Evolutionary conservation across 2,888 invertebrate species (phyloP), one percentile per base, ranked within the genome.

Genomic region (Orthosia cruda): DNA sequence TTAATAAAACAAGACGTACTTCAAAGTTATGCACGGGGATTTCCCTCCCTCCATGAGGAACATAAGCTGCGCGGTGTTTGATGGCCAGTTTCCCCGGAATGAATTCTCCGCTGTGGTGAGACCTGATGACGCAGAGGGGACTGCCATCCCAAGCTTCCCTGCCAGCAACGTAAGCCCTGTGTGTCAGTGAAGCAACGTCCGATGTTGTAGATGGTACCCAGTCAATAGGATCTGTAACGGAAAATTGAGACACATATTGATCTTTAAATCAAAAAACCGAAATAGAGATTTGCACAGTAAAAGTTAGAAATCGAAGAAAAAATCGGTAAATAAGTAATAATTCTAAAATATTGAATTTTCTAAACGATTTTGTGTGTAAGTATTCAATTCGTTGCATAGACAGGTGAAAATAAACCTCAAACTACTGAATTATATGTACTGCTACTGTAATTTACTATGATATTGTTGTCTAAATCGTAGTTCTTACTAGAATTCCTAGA

Each of bases 11-110:
- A n/a, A n/a, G 9, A 58, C 75, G 83, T 86, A 96, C 97, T 93
- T 97, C 96, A 89, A 97, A 95, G 76, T 95, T 95, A 81, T 95
- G 94, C 2, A 97, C 95, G 16, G 94, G 93, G 4, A 96, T 81
- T 90, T 97, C 97, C 83, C 88, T 93, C 0, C 95, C 95, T 2
- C 87, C 90, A 67, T 94, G 91, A 0, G 96, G 93, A 40, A 97
- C 89, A 71, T 92, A 96, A 0, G 97, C 96, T 0, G 93, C 83
- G 13, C 92, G 90, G 81, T 95, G 95, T 69, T 93, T 95, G 55
- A 94, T 88, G 9, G 95, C 94, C 26, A 97, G 88, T 77, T 97
- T 97, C 3, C 97, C 97, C 0, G 96, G 96, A 7, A 96, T 83
- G 1, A 95, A 87, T 63, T 95, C 95, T 16, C 96, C 96, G 49